These are phyloP conservation scores for Falco punctatus DNA, from an alignment of 2,113 vertebrate genomes.

Conservation along the genomic window DNA sequence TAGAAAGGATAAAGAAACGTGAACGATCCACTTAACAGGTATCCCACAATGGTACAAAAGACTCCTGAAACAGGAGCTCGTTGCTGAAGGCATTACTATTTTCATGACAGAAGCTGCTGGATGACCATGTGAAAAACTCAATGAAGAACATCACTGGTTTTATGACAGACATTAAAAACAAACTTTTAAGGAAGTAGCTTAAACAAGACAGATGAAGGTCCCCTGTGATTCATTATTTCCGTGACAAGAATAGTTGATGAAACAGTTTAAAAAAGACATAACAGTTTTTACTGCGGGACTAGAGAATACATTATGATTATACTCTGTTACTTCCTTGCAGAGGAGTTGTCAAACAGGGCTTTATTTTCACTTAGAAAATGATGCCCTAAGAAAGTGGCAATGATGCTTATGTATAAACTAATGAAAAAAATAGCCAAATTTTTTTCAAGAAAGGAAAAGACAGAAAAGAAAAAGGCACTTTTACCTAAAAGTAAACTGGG, in stretches of 20 bases:
- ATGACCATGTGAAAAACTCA: not conserved
- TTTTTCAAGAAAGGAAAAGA: not conserved
- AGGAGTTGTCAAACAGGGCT: not conserved
- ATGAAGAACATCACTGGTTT: not conserved
- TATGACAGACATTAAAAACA: not conserved
- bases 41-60: not conserved
- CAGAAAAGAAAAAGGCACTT: not conserved
- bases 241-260: not conserved
- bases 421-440: not conserved
- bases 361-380: not conserved
- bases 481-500: not conserved
- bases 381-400: not conserved
- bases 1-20: not conserved
- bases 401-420: not conserved
- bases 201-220: not conserved
- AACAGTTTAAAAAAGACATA: not conserved
- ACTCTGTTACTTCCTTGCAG: not conserved
- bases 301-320: not conserved
- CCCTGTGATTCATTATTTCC: not conserved
- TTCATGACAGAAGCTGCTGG: not conserved
- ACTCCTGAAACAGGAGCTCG: not conserved
- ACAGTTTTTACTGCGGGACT: not conserved
- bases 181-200: not conserved
- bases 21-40: not conserved
- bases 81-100: not conserved